A percentile compares a stretch with the other conserved stretches of the same genome.
Conservation (phyloP, 2,888 invertebrate genomes). For the Sphaerophoria rueppellii region DNA sequence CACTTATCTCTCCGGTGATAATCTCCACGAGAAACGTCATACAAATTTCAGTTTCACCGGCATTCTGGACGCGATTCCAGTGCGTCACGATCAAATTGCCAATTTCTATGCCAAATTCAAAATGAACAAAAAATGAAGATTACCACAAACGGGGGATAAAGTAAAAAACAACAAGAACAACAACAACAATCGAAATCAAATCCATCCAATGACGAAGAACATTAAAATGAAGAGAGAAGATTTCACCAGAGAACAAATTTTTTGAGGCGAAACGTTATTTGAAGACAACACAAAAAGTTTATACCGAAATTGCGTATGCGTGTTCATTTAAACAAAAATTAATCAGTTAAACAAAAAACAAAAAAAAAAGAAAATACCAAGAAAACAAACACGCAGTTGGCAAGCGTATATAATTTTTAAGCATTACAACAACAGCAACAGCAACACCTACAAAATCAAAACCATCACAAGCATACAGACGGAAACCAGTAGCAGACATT, state of each 20-base stretch:
- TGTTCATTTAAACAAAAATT: slow-evolving; percentile 59
- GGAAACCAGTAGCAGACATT: slow-evolving; percentile 19
- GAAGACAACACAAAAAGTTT: slow-evolving; percentile 46
- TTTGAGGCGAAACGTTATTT: slow-evolving; percentile 68
- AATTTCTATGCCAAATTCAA: slow-evolving; percentile 94
- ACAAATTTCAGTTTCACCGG: slow-evolving; percentile 88
- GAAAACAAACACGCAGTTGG: slow-evolving; percentile 61
- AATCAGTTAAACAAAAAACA: slow-evolving; percentile 4
- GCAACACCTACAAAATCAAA: slow-evolving; percentile 32
- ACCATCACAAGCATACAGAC: slow-evolving; percentile 51
- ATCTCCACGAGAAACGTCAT: slow-evolving; percentile 79
- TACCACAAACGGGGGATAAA: slow-evolving; percentile 67
- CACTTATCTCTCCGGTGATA: slow-evolving; percentile 89
- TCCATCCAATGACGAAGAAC: slow-evolving; percentile 72
- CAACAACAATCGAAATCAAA: slow-evolving; percentile 41
- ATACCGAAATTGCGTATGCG: slow-evolving; percentile 65
- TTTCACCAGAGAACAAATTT: slow-evolving; percentile 63
- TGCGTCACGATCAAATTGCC: slow-evolving; percentile 91
- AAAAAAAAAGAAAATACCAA: slow-evolving; percentile 23
- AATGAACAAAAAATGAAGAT: slow-evolving; percentile 83
- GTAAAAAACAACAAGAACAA: slow-evolving; percentile 46
- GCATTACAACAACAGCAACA: neutral
- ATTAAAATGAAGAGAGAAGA: slow-evolving; percentile 67
- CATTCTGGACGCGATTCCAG: slow-evolving; percentile 90
- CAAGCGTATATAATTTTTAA: slow-evolving; percentile 44